phyloP scores from a whole-genome alignment of 2,888 invertebrate genomes.

The Chloromyia formosa region DNA sequence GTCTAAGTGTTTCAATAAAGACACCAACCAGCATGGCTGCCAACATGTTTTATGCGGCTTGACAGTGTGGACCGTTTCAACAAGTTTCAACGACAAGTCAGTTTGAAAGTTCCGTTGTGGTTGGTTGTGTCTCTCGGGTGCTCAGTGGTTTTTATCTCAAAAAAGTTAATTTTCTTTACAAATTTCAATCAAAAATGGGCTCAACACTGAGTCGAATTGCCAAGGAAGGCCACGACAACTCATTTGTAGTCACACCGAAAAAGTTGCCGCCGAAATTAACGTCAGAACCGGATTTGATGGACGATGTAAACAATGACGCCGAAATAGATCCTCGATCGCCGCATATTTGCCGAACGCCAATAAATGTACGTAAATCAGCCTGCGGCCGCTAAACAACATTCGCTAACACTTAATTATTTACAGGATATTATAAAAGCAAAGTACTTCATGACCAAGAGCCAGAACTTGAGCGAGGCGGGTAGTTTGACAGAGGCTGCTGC shows the following conservation, averaged over 20 bases:
- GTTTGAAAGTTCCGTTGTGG: conserved; percentile 31
- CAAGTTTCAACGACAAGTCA: not conserved
- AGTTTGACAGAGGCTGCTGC: not conserved
- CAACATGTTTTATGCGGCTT: not conserved
- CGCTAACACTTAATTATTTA: not conserved
- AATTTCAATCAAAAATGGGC: not conserved
- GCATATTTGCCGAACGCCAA: conserved; percentile 46
- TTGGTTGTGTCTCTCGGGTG: not conserved
- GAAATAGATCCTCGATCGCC: conserved; percentile 48
- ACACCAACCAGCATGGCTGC: not conserved
- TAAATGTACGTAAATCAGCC: conserved; percentile 45
- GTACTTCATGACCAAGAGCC: conserved; percentile 26
- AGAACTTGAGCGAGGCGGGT: conserved; percentile 13
- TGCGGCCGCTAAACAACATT: not conserved
- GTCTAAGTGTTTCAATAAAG: not conserved
- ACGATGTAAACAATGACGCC: not conserved
- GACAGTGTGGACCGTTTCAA: not conserved
- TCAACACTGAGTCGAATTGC: not conserved
- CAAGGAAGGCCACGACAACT: not conserved
- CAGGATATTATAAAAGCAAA: conserved; percentile 30
- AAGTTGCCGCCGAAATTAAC: not conserved
- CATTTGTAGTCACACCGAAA: not conserved
- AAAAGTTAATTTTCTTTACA: not conserved
- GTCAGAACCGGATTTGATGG: not conserved
- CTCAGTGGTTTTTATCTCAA: not conserved